These are phyloP conservation scores for Lucifuga dentata DNA, from an alignment of 2,113 vertebrate species.

Conservation along the genomic window DNA sequence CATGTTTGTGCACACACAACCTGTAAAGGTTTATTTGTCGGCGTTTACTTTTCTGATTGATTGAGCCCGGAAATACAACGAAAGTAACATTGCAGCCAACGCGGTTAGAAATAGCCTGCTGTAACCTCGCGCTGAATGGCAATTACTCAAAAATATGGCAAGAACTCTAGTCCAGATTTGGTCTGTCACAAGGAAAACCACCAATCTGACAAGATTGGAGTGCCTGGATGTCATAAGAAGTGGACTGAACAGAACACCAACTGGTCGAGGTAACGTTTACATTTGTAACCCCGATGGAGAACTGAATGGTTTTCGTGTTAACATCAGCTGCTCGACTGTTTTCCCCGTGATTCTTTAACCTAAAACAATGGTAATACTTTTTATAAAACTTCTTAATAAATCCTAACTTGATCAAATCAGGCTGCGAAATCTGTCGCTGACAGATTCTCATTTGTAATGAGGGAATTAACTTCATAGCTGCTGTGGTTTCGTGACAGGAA, in stretches of 20 bases:
- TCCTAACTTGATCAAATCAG: background rate
- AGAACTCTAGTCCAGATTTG: conserved; percentile 81
- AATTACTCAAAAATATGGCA: conserved; percentile 87
- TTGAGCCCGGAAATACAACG: conserved; percentile 30
- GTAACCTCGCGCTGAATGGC: conserved; percentile 84
- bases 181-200: conserved; percentile 78
- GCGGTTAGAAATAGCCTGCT: conserved; percentile 32
- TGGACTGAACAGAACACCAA: conserved; percentile 73
- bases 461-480: no score
- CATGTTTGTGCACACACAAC: conserved; percentile 6
- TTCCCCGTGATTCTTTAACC: no score
- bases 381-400: no score
- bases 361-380: background rate
- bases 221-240: conserved; percentile 79
- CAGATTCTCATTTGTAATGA: no score
- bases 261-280: conserved; percentile 81
- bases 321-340: background rate
- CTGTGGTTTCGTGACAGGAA: no score
- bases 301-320: background rate
- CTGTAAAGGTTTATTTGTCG: background rate
- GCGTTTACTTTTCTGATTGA: conserved; percentile 28
- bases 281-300: background rate
- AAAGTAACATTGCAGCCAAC: conserved; percentile 27
- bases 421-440: no score
- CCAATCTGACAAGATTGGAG: conserved; percentile 70